Percentiles rank a stretch among this genome's conserved stretches.
These are phyloP conservation scores for Siphonodentalium dalli DNA, from an alignment of 2,888 invertebrate genomes.

Conservation along the genomic window DNA sequence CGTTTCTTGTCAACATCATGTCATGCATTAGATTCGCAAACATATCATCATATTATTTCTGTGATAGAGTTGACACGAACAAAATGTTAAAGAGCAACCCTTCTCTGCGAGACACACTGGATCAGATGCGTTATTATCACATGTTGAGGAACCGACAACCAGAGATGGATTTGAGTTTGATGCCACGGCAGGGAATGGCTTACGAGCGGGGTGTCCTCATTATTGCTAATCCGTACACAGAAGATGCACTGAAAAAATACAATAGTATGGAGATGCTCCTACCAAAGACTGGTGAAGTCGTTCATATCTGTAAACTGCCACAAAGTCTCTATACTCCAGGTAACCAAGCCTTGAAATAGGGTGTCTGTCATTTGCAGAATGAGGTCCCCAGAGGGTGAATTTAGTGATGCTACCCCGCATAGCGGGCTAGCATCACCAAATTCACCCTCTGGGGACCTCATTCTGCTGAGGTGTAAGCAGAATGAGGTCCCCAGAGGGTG, in stretches of 20 bases:
- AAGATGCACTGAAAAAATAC: slow-evolving; percentile 57
- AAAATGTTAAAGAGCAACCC: slow-evolving; percentile 39
- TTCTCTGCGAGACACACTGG: slow-evolving; percentile 38
- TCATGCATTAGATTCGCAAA: slow-evolving; percentile 59
- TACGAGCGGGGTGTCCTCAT: slow-evolving; percentile 58
- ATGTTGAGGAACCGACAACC: slow-evolving; percentile 58
- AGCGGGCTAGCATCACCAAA: too few species aligned
- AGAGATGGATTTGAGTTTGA: slow-evolving; percentile 59
- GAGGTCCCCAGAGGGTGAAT: too few species aligned
- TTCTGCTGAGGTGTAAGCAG: too few species aligned
- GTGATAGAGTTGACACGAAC: slow-evolving; percentile 57
- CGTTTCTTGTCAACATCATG: slow-evolving; percentile 48
- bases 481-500: too few species aligned
- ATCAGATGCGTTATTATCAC: slow-evolving; percentile 55
- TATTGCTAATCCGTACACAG: slow-evolving; percentile 61
- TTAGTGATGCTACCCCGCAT: too few species aligned
- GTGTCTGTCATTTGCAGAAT: too few species aligned
- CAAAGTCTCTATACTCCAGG: slow-evolving; percentile 63
- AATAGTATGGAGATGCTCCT: slow-evolving; percentile 60
- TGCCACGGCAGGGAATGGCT: slow-evolving; percentile 56
- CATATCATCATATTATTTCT: slow-evolving; percentile 62
- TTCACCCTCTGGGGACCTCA: too few species aligned
- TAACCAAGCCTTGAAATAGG: too few species aligned
- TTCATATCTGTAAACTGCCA: slow-evolving; percentile 58
- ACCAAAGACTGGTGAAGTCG: slow-evolving; percentile 55